Percentiles rank a stretch among this genome's conserved stretches.
Evolutionary conservation across 2,113 vertebrate species (phyloP).

Genomic region (Saguinus midas): DNA sequence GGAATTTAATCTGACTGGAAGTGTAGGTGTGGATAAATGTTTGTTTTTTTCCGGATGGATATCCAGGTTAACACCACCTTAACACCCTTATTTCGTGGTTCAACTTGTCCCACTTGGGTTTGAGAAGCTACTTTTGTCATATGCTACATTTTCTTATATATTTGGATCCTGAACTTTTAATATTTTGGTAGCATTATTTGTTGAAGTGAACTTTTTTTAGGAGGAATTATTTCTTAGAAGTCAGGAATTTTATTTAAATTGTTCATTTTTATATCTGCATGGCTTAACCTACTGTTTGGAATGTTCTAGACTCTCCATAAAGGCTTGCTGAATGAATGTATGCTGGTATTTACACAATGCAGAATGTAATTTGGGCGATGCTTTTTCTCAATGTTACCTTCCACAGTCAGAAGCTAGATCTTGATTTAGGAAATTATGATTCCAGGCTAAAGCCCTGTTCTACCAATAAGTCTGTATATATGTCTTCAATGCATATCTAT

Average conservation of each 20-base stretch:
- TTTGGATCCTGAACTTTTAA: neutral
- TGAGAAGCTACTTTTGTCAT: neutral
- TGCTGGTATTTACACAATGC: neutral
- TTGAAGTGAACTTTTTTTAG: neutral
- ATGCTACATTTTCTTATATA: neutral
- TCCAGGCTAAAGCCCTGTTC: neutral
- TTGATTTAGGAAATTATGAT: neutral
- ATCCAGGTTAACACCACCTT: neutral
- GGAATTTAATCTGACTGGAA: neutral
- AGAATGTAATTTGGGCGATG: neutral
- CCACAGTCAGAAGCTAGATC: neutral
- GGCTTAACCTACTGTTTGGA: neutral
- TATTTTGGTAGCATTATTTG: slow-evolving; percentile 16
- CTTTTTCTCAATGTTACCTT: neutral
- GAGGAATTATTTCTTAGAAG: neutral
- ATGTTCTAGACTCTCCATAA: neutral
- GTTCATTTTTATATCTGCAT: neutral
- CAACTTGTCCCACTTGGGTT: neutral
- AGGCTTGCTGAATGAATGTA: neutral
- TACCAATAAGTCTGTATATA: neutral
- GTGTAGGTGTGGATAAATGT: neutral
- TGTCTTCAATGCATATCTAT: neutral
- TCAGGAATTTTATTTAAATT: neutral
- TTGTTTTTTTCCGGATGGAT: neutral
- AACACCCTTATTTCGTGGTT: neutral